Conservation (phyloP, 1,140 invertebrate genomes). For the Prorops nasuta region DNA sequence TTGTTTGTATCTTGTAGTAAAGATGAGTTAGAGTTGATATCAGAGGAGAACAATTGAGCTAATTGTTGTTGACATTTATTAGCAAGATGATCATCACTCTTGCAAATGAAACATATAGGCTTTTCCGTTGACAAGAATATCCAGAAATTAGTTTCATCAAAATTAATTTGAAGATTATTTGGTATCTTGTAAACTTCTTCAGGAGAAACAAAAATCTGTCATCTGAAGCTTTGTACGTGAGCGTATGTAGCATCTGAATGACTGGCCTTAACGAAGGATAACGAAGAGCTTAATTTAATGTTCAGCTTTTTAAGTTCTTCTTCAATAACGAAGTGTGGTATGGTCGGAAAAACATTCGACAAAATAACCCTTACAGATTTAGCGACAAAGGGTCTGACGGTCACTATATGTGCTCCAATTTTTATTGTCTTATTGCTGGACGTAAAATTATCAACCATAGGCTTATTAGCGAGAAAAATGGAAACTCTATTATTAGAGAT, state of each 20-base stretch:
- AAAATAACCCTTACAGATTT: slow-evolving; percentile 7
- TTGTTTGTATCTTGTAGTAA: no score
- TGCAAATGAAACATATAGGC: slow-evolving; percentile 6
- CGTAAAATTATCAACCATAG: neutral
- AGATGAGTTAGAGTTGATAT: no score
- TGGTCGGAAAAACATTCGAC: slow-evolving; percentile 11
- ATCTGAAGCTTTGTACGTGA: neutral
- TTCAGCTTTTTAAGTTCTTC: neutral
- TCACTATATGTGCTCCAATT: neutral
- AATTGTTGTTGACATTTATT: no score
- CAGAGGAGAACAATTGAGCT: no score
- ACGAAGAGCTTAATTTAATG: neutral
- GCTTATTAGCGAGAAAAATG: neutral
- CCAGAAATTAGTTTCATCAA: slow-evolving; percentile 7
- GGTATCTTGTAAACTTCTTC: slow-evolving; percentile 6
- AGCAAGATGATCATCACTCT: slow-evolving; percentile 10
- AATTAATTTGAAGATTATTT: slow-evolving; percentile 1
- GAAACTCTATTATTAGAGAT: slow-evolving; percentile 6
- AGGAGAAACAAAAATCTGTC: neutral
- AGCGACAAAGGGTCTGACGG: neutral
- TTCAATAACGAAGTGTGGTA: slow-evolving; percentile 2
- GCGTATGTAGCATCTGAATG: neutral
- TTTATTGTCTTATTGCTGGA: neutral
- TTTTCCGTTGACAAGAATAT: slow-evolving; percentile 7
- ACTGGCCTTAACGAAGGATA: neutral